These are phyloP conservation scores for Psittacara wagleri DNA, from an alignment of 2,113 vertebrate genomes.

Conservation along the genomic window DNA sequence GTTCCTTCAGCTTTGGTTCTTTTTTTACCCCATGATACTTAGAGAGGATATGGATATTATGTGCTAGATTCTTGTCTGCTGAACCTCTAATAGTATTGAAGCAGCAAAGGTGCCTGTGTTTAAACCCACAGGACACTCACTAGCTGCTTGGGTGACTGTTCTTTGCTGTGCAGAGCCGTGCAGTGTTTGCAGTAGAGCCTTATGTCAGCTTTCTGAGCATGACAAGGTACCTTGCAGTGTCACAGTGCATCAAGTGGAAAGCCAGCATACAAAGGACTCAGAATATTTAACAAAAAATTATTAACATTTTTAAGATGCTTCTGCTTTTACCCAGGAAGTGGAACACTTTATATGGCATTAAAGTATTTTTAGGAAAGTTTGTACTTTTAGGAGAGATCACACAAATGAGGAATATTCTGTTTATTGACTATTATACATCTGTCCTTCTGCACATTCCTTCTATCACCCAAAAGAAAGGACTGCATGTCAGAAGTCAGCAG, in stretches of 20 bases:
- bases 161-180: slow-evolving; percentile 41
- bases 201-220: slow-evolving; percentile 32
- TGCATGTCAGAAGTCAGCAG: background rate
- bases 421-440: background rate
- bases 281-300: slow-evolving; percentile 59
- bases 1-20: background rate
- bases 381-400: background rate
- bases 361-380: background rate
- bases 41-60: background rate
- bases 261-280: slow-evolving; percentile 58
- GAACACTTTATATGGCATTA: background rate
- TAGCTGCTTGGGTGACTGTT: background rate
- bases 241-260: slow-evolving; percentile 57
- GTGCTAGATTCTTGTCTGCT: background rate
- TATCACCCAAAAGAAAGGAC: background rate
- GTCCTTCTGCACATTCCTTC: background rate
- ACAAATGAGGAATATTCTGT: background rate
- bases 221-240: slow-evolving; percentile 60
- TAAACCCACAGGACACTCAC: background rate
- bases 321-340: background rate
- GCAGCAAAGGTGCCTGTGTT: background rate
- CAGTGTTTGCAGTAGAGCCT: slow-evolving; percentile 46
- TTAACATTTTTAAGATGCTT: slow-evolving; percentile 35
- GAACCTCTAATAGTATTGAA: background rate
- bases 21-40: background rate